Percentiles rank a stretch among this genome's conserved stretches.
These are phyloP conservation scores for Cynocephalus volans DNA, from an alignment of 2,113 vertebrate species.

Conservation along the genomic window DNA sequence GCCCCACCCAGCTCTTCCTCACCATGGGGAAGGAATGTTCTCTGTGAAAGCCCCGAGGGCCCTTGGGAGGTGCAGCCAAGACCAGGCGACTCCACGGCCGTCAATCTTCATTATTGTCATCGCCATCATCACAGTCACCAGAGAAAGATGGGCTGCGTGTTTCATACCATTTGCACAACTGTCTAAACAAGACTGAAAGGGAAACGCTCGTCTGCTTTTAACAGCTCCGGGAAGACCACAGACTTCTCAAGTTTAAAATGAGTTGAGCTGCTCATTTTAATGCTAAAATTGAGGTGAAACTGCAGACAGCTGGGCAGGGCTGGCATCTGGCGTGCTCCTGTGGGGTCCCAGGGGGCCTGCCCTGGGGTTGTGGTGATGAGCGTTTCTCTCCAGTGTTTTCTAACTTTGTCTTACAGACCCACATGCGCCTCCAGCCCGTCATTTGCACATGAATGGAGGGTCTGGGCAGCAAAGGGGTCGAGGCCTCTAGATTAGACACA, in stretches of 20 bases:
- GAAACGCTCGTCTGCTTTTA: slow-evolving; percentile 69
- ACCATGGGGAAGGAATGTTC: background rate
- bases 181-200: slow-evolving; percentile 73
- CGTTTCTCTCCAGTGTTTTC: slow-evolving; percentile 57
- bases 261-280: slow-evolving; percentile 66
- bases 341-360: slow-evolving; percentile 71
- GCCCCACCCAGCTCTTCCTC: background rate
- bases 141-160: slow-evolving; percentile 78
- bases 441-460: slow-evolving; percentile 84
- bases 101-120: background rate
- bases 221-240: slow-evolving; percentile 56
- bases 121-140: background rate
- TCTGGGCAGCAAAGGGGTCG: background rate
- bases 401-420: background rate
- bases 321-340: slow-evolving; percentile 80
- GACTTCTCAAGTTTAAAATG: slow-evolving; percentile 71
- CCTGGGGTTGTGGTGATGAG: slow-evolving; percentile 35
- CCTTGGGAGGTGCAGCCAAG: background rate
- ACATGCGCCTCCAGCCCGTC: slow-evolving; percentile 60
- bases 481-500: background rate
- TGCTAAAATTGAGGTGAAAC: slow-evolving; percentile 83
- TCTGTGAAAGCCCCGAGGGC: background rate
- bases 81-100: background rate
- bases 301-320: slow-evolving; percentile 44
- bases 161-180: slow-evolving; percentile 67